Percentiles rank a stretch among this genome's conserved stretches.
phyloP scores from a whole-genome alignment of 2,113 vertebrate genomes.

The Zosterops lateralis region DNA sequence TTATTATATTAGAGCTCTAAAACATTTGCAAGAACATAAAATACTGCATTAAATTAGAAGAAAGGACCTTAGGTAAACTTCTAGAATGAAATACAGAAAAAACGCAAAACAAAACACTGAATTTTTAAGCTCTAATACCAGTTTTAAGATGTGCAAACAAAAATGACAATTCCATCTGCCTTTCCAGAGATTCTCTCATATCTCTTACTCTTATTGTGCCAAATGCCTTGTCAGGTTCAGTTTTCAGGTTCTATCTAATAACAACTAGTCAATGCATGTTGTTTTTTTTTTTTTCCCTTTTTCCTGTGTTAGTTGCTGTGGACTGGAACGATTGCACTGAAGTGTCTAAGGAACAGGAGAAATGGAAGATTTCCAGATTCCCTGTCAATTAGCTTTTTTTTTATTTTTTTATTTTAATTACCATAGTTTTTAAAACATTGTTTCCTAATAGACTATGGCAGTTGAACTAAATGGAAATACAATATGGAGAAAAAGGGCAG shows the following conservation, averaged over 20 bases:
- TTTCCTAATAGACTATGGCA: background rate
- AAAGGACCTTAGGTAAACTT: background rate
- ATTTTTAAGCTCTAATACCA: background rate
- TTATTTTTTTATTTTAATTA: background rate
- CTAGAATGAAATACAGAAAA: background rate
- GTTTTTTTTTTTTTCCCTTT: background rate
- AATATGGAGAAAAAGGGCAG: background rate
- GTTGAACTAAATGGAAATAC: background rate
- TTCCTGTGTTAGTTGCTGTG: background rate
- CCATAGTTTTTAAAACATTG: background rate
- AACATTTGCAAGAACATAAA: background rate
- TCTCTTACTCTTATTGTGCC: background rate
- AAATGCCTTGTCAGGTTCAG: background rate
- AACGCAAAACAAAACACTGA: background rate
- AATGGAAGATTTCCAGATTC: background rate
- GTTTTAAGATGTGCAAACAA: background rate
- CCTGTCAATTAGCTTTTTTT: background rate
- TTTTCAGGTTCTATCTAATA: background rate
- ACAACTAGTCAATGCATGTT: background rate
- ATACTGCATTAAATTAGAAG: background rate
- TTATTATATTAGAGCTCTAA: background rate
- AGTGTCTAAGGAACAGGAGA: background rate
- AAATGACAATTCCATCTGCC: rapidly evolving
- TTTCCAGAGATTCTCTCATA: background rate
- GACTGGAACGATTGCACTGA: background rate